A percentile compares a stretch with the other conserved stretches of the same genome.
Conservation (phyloP, 2,113 vertebrate genomes). For the Chinchilla lanigera region DNA sequence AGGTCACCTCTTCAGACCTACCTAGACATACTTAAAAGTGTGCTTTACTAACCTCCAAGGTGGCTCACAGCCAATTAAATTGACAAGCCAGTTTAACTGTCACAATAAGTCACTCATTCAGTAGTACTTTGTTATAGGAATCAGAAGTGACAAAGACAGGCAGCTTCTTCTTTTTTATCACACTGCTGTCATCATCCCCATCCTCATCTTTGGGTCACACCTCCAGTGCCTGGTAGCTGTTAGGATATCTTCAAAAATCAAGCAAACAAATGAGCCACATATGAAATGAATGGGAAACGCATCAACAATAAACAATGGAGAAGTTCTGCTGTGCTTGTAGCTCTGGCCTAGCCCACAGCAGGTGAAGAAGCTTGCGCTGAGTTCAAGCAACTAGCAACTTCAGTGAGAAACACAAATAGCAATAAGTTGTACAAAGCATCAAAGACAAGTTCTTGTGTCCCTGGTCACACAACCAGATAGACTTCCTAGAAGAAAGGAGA, state of each 20-base stretch:
- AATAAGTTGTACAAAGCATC: neutral
- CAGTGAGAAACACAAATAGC: neutral
- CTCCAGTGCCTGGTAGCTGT: neutral
- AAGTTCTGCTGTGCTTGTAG: too few species aligned
- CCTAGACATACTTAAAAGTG: neutral
- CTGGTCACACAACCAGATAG: too few species aligned
- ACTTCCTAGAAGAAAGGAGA: neutral
- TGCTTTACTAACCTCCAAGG: neutral
- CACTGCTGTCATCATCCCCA: neutral
- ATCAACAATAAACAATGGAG: neutral
- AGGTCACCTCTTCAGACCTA: neutral
- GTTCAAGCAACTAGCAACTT: neutral
- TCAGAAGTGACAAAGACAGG: neutral
- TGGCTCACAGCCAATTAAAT: neutral
- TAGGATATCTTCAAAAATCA: neutral
- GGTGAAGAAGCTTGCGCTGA: neutral
- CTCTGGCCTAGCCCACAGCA: neutral
- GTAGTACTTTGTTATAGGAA: neutral
- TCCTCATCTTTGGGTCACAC: neutral
- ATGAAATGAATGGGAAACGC: neutral
- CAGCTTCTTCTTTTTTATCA: too few species aligned
- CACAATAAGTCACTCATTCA: neutral
- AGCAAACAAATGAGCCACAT: neutral
- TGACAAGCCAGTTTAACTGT: neutral
- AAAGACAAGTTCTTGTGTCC: neutral